Percentiles rank a stretch among this genome's conserved stretches.
These are phyloP conservation scores for Streblospio benedicti DNA, from an alignment of 1,140 invertebrate genomes.

Conservation along the genomic window DNA sequence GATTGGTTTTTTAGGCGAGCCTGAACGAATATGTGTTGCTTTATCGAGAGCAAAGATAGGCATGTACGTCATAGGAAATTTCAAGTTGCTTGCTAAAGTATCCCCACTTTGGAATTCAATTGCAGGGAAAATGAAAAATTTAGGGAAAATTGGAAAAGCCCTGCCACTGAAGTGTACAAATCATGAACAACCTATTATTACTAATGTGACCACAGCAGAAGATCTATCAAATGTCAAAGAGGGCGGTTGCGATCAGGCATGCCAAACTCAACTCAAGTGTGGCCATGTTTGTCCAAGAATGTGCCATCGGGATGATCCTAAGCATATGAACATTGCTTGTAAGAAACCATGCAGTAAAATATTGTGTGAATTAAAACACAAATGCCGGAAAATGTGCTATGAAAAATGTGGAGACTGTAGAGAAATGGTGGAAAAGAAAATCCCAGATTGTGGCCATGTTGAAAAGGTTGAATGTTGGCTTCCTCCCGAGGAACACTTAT, in stretches of 20 bases:
- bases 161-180: constrained; percentile 21
- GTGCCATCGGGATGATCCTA: constrained; percentile 19
- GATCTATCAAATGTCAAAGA: constrained; percentile 33
- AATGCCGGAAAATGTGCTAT: constrained; percentile 12
- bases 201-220: constrained; percentile 18
- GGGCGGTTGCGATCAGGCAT: constrained; percentile 29
- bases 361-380: constrained; percentile 15
- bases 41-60: constrained; percentile 67
- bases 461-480: constrained; percentile 10
- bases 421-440: background rate
- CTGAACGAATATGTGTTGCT: constrained; percentile 70
- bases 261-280: constrained; percentile 25
- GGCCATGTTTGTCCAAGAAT: constrained; percentile 23
- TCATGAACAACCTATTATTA: constrained; percentile 19
- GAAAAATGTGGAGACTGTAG: constrained; percentile 9
- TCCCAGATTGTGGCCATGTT: constrained; percentile 15
- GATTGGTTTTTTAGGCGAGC: constrained; percentile 65
- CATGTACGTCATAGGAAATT: constrained; percentile 58
- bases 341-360: constrained; percentile 21
- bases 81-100: constrained; percentile 48
- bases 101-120: constrained; percentile 39
- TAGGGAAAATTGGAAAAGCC: background rate
- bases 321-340: constrained; percentile 17
- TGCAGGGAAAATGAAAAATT: constrained; percentile 14
- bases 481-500: constrained; percentile 14